These are phyloP conservation scores for Chrysopa pallens DNA, from an alignment of 1,140 invertebrate species.

Conservation along the genomic window DNA sequence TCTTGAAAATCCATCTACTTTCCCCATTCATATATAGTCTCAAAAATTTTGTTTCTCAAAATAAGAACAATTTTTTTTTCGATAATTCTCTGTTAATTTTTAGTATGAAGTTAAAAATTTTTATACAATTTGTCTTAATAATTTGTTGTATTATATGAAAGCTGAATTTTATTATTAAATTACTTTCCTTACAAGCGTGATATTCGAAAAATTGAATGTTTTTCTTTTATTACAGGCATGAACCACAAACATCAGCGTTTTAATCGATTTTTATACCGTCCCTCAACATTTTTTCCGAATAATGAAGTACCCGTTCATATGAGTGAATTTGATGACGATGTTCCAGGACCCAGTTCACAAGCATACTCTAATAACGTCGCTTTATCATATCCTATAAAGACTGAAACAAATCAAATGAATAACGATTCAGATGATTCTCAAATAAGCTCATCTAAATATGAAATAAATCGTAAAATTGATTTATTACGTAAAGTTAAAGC, in stretches of 20 bases:
- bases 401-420: constrained; percentile 2
- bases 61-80: too few species aligned
- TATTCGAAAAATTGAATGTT: too few species aligned
- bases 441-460: constrained; percentile 13
- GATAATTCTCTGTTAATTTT: too few species aligned
- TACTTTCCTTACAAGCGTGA: too few species aligned
- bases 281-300: constrained; percentile 67
- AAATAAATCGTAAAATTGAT: constrained; percentile 14
- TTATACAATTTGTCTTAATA: too few species aligned
- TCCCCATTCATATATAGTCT: too few species aligned
- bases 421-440: constrained; percentile 4
- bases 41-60: too few species aligned
- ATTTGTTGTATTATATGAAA: too few species aligned
- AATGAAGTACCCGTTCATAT: constrained; percentile 42
- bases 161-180: too few species aligned
- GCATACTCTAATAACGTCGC: neutral
- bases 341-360: constrained; percentile 14
- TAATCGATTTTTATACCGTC: constrained; percentile 28
- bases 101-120: too few species aligned
- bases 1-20: too few species aligned
- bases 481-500: constrained; percentile 19
- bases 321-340: constrained; percentile 23
- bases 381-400: neutral
- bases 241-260: constrained; percentile 28
- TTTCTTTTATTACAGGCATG: constrained; percentile 13